A percentile compares a stretch with the other conserved stretches of the same genome.
These are phyloP conservation scores for Brachypterus glaber DNA, from an alignment of 2,888 invertebrate species.

Conservation along the genomic window DNA sequence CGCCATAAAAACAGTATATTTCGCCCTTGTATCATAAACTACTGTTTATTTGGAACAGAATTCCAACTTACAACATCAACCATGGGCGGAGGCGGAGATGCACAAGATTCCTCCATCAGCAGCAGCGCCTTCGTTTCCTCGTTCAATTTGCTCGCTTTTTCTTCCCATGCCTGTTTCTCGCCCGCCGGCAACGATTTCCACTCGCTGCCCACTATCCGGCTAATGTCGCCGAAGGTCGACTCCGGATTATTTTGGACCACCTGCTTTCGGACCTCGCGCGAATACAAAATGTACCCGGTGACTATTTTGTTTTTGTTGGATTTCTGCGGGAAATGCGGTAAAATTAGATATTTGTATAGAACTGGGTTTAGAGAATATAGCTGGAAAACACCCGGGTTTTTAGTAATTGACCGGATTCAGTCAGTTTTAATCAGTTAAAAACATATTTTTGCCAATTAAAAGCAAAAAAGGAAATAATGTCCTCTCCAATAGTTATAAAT, in stretches of 20 bases:
- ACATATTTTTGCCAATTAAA: too few relatives aligned
- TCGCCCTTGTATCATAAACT: too few relatives aligned
- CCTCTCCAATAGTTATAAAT: too few relatives aligned
- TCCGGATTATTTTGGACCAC: constrained; percentile 92
- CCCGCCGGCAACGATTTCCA: constrained; percentile 86
- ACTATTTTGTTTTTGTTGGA: constrained; percentile 67
- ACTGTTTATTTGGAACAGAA: too few relatives aligned
- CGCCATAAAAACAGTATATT: too few relatives aligned
- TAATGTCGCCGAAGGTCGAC: constrained; percentile 81
- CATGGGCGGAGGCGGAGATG: constrained; percentile 37
- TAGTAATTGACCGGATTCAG: too few relatives aligned
- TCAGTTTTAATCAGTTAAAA: too few relatives aligned
- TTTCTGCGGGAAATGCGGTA: constrained; percentile 32
- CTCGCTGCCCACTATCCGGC: constrained; percentile 68
- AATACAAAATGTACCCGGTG: constrained; percentile 96
- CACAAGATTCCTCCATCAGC: constrained; percentile 45
- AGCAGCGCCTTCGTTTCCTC: constrained; percentile 68
- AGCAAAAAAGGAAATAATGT: too few relatives aligned
- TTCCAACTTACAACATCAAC: too few relatives aligned
- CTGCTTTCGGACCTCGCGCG: constrained; percentile 88
- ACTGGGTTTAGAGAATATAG: too few relatives aligned
- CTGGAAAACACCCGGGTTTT: too few relatives aligned
- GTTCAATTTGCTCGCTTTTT: constrained; percentile 80
- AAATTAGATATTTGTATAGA: constrained; percentile 1
- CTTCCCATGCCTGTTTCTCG: constrained; percentile 92